These are phyloP conservation scores for Hirtodrosophila cameraria DNA, from an alignment of 2,888 invertebrate species.

Conservation along the genomic window DNA sequence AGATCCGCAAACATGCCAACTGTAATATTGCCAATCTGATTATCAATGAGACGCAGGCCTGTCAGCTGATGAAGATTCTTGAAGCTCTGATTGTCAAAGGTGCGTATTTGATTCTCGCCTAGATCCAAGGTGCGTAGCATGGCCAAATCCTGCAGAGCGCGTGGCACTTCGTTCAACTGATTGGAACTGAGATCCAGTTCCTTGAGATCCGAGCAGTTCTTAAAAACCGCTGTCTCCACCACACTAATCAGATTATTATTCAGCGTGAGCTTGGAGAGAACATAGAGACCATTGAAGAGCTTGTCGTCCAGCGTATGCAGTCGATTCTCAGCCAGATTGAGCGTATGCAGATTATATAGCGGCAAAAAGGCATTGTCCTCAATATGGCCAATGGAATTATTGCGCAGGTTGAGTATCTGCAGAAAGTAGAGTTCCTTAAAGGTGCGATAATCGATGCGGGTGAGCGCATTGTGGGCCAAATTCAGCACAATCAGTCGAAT, in stretches of 20 bases:
- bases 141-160: constrained; percentile 91
- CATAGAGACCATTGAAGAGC: constrained; percentile 93
- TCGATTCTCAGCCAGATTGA: constrained; percentile 95
- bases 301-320: constrained; percentile 92
- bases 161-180: constrained; percentile 91
- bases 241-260: constrained; percentile 93
- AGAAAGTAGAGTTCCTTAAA: constrained; percentile 94
- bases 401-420: constrained; percentile 93
- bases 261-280: constrained; percentile 92
- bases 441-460: constrained; percentile 91
- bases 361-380: constrained; percentile 95
- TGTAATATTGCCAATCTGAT: constrained; percentile 93
- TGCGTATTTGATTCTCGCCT: constrained; percentile 95
- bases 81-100: constrained; percentile 92
- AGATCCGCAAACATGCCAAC: constrained; percentile 95
- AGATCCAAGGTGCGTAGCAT: constrained; percentile 94
- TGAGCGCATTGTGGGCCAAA: constrained; percentile 92
- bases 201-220: constrained; percentile 94
- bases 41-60: constrained; percentile 94
- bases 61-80: constrained; percentile 94
- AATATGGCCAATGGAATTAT: constrained; percentile 94
- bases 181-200: constrained; percentile 95
- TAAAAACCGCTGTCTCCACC: constrained; percentile 92
- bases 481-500: constrained; percentile 93
- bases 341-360: constrained; percentile 93